These are phyloP conservation scores for Microdon myrmicae DNA, from an alignment of 2,888 invertebrate species.

Conservation along the genomic window DNA sequence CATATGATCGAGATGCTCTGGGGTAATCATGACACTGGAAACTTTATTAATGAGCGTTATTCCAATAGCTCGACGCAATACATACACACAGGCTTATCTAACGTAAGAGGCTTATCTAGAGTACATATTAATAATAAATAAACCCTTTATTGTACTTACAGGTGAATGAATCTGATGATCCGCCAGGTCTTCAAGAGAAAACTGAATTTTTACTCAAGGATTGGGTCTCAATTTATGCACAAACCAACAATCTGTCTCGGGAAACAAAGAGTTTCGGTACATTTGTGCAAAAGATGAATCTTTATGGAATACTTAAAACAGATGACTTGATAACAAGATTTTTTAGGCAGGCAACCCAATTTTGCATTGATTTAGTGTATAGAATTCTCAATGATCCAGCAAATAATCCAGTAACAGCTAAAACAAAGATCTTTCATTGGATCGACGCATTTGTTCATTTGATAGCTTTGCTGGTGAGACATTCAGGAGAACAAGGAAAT, in stretches of 20 bases:
- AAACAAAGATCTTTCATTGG: constrained; percentile 94
- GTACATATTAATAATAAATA: not conserved
- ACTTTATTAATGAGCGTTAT: constrained; percentile 80
- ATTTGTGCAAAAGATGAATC: constrained; percentile 97
- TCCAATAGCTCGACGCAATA: constrained; percentile 85
- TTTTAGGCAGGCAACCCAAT: constrained; percentile 95
- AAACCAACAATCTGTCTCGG: constrained; percentile 74
- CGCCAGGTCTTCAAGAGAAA: constrained; percentile 92
- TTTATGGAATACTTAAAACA: constrained; percentile 94
- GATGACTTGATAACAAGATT: constrained; percentile 97
- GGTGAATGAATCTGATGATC: constrained; percentile 91
- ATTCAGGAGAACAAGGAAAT: constrained; percentile 89
- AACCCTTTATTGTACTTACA: constrained; percentile 45
- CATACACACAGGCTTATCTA: constrained; percentile 91
- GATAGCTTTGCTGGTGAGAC: constrained; percentile 93
- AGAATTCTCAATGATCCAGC: constrained; percentile 81
- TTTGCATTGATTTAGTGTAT: constrained; percentile 95
- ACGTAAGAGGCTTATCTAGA: constrained; percentile 71
- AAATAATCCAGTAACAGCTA: constrained; percentile 73
- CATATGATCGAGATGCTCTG: constrained; percentile 84
- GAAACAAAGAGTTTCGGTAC: constrained; percentile 92
- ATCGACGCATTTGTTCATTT: constrained; percentile 95
- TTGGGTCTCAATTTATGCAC: constrained; percentile 90
- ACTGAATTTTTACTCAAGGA: constrained; percentile 93
- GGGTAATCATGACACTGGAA: constrained; percentile 76